Evolutionary conservation across 2,113 vertebrate genomes (phyloP).

Genomic region (Pseudorhombus dupliciocellatus): DNA sequence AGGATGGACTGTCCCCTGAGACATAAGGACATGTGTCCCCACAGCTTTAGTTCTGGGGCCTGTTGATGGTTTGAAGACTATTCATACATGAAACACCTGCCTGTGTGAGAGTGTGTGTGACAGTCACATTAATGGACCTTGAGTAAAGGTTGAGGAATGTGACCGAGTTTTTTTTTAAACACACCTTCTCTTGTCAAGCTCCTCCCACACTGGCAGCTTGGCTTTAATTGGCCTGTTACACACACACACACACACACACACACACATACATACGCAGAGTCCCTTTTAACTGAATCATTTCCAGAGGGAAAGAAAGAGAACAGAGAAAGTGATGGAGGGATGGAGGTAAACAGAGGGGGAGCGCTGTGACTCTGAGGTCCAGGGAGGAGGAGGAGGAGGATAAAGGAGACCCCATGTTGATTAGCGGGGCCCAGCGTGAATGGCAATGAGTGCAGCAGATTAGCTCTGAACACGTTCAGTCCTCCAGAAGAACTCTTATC

Average conservation of each 20-base stretch:
- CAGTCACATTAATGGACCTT: slow-evolving; percentile 63
- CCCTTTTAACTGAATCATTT: slow-evolving; percentile 28
- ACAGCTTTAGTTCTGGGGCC: no score
- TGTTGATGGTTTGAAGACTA: no score
- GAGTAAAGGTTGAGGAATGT: slow-evolving; percentile 56
- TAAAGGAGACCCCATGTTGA: slow-evolving; percentile 56
- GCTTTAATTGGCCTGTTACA: slow-evolving; percentile 57
- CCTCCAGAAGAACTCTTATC: slow-evolving; percentile 33
- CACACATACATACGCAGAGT: slow-evolving; percentile 34
- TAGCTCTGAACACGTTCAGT: slow-evolving; percentile 25
- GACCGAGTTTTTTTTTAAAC: slow-evolving; percentile 40
- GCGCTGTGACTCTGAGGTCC: slow-evolving; percentile 8
- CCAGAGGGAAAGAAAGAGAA: background rate
- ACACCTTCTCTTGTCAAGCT: slow-evolving; percentile 16
- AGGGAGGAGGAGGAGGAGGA: slow-evolving; percentile 23
- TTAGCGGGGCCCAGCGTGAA: slow-evolving; percentile 39
- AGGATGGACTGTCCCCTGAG: no score
- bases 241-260: slow-evolving; percentile 6
- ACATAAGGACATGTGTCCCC: no score
- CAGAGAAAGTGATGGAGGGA: background rate
- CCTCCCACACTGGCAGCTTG: slow-evolving; percentile 46
- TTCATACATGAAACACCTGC: no score
- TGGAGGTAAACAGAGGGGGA: background rate
- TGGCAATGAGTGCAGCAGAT: slow-evolving; percentile 46
- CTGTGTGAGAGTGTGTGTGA: background rate